Conservation (phyloP, 53 echinoderm and acorn worm genomes). For the Apostichopus leukothele region DNA sequence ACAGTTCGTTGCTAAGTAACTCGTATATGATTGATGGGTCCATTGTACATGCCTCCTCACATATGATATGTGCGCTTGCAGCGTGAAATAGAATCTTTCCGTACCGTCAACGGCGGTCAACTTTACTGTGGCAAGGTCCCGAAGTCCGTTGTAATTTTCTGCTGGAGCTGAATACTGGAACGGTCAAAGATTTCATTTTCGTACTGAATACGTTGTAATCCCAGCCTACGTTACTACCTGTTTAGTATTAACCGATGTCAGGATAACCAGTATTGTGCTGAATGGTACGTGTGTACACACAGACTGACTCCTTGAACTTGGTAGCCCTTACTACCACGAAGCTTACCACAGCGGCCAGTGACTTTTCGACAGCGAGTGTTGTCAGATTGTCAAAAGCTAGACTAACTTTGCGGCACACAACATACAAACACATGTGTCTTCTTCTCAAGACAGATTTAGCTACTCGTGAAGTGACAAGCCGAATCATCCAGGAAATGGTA, state of each 20-base stretch:
- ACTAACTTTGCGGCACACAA: conserved; percentile 50
- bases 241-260: neutral
- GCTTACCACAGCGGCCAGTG: conserved; percentile 42
- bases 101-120: conserved; percentile 20
- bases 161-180: conserved; percentile 7
- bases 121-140: conserved; percentile 36
- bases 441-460: conserved; percentile 46
- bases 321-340: neutral
- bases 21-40: conserved; percentile 34
- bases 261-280: neutral
- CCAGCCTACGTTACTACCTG: neutral
- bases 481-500: conserved; percentile 50
- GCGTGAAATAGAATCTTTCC: conserved; percentile 21
- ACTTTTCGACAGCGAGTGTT: conserved; percentile 42
- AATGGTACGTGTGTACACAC: neutral
- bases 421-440: conserved; percentile 49
- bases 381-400: conserved; percentile 51
- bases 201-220: neutral
- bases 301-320: conserved; percentile 43
- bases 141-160: conserved; percentile 24
- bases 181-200: neutral
- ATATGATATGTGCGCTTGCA: conserved; percentile 21
- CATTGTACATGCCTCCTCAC: conserved; percentile 34
- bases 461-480: conserved; percentile 49
- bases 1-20: conserved; percentile 31